Evolutionary conservation across 2,888 invertebrate genomes (phyloP), one percentile per base, ranked within the genome.

Genomic region (Yponomeuta sedellus): DNA sequence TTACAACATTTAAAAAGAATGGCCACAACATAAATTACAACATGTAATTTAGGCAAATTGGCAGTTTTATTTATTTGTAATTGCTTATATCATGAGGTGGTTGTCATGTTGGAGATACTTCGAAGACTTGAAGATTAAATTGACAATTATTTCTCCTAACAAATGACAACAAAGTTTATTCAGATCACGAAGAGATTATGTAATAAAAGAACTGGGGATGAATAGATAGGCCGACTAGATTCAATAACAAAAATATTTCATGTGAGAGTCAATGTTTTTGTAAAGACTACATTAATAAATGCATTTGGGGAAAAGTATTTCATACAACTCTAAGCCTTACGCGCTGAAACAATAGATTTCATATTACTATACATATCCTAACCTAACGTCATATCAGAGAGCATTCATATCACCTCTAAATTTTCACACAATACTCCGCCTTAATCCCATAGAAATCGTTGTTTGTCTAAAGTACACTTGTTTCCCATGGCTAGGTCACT

Each of bases 161-260:
- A 34, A 34, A 34, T 34, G 34, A 34, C 10, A 34, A 34, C 10
- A 34, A 59, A 22, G 20, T 59, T 25, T 25, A 20, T 59, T 22
- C 20, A 34, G 34, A 34, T 34, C n/a, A 57, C 19, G 10, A 19
- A n/a, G n/a, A 57, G n/a, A n/a, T 16, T 57, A 10, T 10, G 20
- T 19, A 20, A 57, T n/a, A 52, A 16, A 12, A 52, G 16, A 4
- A 16, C 1, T 59, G 20, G 59, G 59, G 59, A 19, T 12, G 22
- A 59, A 22, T 25, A 22, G 59, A 22, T 59, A 59, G 59, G 59
- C 59, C 59, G 59, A 59, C 59, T 59, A 59, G 59, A 59, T 59
- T 20, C n/a, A 58, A 3, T 56, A 58, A 58, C 20, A 10, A 58
- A 58, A 58, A 58, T 58, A 58, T 10, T 19, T 10, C n/a, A 58